Base-by-base conservation (phyloP, 2,888 invertebrate species). In the Polydrusus tereticollis region DNA sequence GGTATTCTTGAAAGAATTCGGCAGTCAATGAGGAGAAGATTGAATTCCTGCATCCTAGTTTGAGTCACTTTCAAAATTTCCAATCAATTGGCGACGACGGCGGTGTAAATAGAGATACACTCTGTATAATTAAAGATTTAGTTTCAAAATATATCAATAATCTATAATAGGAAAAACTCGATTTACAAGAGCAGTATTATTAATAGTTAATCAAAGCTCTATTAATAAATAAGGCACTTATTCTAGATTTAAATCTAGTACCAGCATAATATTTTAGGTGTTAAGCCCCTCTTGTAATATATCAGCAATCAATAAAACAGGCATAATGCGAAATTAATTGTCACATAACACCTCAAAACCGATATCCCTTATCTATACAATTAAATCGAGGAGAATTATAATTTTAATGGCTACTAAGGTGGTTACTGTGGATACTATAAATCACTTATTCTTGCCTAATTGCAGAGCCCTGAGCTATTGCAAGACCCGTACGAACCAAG, bases 391-490 rank as follows among this genome's bases (percentile, higher is more conserved):
- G 41, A 63, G 65, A 69, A 62, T 69, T 65, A 62, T 73, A 73
- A 73, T 73, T 73, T 73, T 69, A 73, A 73, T 69, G 60, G 69
- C 65, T 60, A 18, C 55, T 55, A 70, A 73, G 60, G 66, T 73
- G 70, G 73, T 62, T 69, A 70, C 50, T 69, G 70, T 70, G 70
- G 73, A 70, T 70, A 50, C 62, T 59, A 70, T 73, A 73, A 73
- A 73, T 73, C 73, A 73, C 33, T 57, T 73, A 57, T 74, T 68
- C 68, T 74, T 71, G 71, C 71, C 71, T 74, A 74, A 74, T 74
- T 71, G 71, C 74, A 64, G 68, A 36, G 68, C 64, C 58, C 38
- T 60, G 50, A 68, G 71, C 60, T 57, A 62, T 62, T 47, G 70
- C 70, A 70, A 73, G 69, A 68, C 67, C 33, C 47, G 33, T 67